Conservation (phyloP, 2,797 vertebrate species). For the Salmo trutta region DNA sequence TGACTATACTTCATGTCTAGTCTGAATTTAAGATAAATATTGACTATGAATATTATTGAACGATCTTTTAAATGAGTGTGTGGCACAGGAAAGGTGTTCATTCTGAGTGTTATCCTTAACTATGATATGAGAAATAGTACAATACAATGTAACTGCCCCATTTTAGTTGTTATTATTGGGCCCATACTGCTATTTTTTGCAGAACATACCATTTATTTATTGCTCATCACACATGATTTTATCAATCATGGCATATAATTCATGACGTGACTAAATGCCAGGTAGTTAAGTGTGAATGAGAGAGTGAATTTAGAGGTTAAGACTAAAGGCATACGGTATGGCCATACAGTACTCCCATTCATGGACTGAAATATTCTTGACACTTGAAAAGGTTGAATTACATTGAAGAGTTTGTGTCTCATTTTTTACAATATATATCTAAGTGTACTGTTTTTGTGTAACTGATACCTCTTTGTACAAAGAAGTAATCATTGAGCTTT, state of each 20-base stretch:
- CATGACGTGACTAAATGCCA: constrained; percentile 52
- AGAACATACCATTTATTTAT: constrained; percentile 61
- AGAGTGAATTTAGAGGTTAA: background rate
- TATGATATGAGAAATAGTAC: constrained; percentile 19
- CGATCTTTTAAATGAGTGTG: constrained; percentile 41
- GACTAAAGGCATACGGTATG: constrained; percentile 12
- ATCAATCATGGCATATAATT: constrained; percentile 47
- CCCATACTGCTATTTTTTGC: constrained; percentile 39
- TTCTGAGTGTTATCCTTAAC: constrained; percentile 38
- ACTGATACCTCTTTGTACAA: constrained; percentile 77
- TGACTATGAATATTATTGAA: constrained; percentile 63
- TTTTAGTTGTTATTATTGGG: constrained; percentile 35
- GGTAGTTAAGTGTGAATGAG: constrained; percentile 40
- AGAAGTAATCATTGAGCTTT: constrained; percentile 49
- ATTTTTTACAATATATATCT: constrained; percentile 50
- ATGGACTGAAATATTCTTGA: constrained; percentile 69
- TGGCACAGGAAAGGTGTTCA: constrained; percentile 42
- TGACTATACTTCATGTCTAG: constrained; percentile 72
- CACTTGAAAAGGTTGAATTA: constrained; percentile 77
- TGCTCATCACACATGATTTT: constrained; percentile 63
- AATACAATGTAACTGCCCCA: constrained; percentile 27
- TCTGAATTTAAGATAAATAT: constrained; percentile 69
- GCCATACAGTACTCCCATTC: constrained; percentile 38
- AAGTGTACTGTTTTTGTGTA: constrained; percentile 71
- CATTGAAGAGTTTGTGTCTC: constrained; percentile 67